These are phyloP conservation scores for Napeogenes sylphis DNA, from an alignment of 2,888 invertebrate species.

Conservation along the genomic window DNA sequence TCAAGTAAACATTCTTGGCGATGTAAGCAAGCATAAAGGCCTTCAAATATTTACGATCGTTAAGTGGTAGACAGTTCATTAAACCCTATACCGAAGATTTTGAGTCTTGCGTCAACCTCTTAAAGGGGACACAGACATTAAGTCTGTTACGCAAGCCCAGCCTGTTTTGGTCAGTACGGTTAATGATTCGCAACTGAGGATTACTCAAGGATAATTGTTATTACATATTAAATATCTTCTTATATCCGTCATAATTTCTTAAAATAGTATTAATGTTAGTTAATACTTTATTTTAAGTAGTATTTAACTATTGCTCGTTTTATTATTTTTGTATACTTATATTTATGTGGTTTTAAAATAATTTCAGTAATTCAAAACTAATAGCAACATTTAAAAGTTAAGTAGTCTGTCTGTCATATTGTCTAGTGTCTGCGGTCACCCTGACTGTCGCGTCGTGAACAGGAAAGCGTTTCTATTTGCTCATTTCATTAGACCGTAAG, in stretches of 20 bases:
- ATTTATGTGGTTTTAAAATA: no score
- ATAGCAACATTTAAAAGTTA: neutral
- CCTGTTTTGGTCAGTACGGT: constrained; percentile 1
- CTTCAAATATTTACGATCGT: constrained; percentile 33
- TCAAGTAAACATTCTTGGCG: constrained; percentile 11
- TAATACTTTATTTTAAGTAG: no score
- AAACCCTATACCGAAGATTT: constrained; percentile 22
- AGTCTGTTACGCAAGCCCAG: neutral
- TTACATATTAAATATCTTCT: neutral
- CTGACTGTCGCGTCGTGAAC: constrained; percentile 19
- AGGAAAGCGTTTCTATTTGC: constrained; percentile 28
- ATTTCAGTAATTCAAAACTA: no score
- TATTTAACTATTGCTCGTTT: no score
- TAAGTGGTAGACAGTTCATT: constrained; percentile 33
- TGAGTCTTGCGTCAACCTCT: constrained; percentile 18
- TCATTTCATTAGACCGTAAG: constrained; percentile 24
- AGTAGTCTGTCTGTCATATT: constrained; percentile 2
- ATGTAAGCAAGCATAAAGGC: constrained; percentile 26
- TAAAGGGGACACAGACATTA: neutral
- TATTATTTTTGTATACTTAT: no score
- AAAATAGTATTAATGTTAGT: no score
- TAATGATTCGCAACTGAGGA: constrained; percentile 1
- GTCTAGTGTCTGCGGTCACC: constrained; percentile 18
- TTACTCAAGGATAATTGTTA: constrained; percentile 4
- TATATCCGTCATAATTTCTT: no score